These are phyloP conservation scores for Platorchestia sp. DNA, from an alignment of 1,140 invertebrate species.

Conservation along the genomic window DNA sequence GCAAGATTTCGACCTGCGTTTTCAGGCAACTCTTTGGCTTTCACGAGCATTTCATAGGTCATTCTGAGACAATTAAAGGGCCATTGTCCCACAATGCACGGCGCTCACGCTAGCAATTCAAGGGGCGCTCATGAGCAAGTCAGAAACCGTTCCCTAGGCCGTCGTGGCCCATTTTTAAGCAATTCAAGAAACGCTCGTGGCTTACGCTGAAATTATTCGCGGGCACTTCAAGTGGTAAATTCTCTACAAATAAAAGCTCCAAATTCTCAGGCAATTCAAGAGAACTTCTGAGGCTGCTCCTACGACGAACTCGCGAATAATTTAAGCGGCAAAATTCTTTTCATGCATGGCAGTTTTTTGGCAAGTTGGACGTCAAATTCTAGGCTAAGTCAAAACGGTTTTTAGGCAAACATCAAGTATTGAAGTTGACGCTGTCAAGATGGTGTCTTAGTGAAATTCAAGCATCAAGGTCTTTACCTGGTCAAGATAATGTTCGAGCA, in stretches of 20 bases:
- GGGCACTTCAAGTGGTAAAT: not conserved
- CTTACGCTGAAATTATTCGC: not conserved
- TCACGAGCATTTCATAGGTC: not conserved
- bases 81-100: not conserved
- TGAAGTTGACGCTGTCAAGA: not conserved
- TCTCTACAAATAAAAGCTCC: not conserved
- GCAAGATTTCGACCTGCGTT: not conserved
- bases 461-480: not conserved
- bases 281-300: not conserved
- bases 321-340: not conserved
- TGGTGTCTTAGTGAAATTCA: not conserved
- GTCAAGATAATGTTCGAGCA: not conserved
- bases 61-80: not conserved
- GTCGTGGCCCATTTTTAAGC: not conserved
- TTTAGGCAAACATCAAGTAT: not conserved
- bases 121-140: not conserved
- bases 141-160: not conserved
- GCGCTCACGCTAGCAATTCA: not conserved
- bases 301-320: not conserved
- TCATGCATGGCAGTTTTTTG: not conserved
- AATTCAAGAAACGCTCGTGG: not conserved
- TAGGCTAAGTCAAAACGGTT: not conserved
- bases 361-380: not conserved
- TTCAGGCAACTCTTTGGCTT: not conserved
- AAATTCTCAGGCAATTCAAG: not conserved